Percentiles rank a stretch among this genome's conserved stretches.
Conservation (phyloP, 1,140 invertebrate species). For the Bradysia coprophila region DNA sequence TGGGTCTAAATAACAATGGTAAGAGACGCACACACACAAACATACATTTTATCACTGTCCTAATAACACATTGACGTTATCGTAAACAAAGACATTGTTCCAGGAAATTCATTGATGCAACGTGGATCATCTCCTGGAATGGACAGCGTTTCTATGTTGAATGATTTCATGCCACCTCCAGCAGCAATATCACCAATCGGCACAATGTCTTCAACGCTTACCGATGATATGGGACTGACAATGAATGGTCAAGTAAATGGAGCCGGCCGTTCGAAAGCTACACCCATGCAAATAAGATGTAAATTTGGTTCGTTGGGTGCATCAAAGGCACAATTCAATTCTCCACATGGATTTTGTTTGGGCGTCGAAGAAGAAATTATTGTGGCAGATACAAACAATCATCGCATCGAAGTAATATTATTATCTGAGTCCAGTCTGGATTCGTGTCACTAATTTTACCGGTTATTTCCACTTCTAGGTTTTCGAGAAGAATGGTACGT, state of each 20-base stretch:
- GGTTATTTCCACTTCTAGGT: constrained; percentile 29
- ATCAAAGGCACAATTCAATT: constrained; percentile 85
- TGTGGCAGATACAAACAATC: constrained; percentile 91
- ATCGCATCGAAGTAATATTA: constrained; percentile 65
- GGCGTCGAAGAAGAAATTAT: constrained; percentile 88
- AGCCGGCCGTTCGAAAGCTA: constrained; percentile 46
- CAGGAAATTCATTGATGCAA: constrained; percentile 12
- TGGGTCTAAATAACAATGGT: constrained; percentile 55
- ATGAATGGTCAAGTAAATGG: constrained; percentile 13
- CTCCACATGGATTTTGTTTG: constrained; percentile 91
- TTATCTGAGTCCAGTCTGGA: too few relatives aligned
- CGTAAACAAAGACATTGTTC: too few relatives aligned
- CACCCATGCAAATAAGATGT: constrained; percentile 70
- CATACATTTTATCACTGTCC: not conserved
- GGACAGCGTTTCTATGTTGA: constrained; percentile 17
- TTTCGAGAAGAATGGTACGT: constrained; percentile 75
- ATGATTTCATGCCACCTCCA: constrained; percentile 27
- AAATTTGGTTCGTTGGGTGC: constrained; percentile 89
- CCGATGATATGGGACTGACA: constrained; percentile 8
- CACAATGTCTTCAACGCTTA: constrained; percentile 14
- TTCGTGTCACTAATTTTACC: not conserved
- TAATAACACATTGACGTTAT: too few relatives aligned
- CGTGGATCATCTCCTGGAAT: constrained; percentile 31
- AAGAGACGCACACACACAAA: constrained; percentile 10
- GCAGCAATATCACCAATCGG: constrained; percentile 36